Evolutionary conservation across 2,797 vertebrate genomes (phyloP).

Genomic region (Chelon auratus): DNA sequence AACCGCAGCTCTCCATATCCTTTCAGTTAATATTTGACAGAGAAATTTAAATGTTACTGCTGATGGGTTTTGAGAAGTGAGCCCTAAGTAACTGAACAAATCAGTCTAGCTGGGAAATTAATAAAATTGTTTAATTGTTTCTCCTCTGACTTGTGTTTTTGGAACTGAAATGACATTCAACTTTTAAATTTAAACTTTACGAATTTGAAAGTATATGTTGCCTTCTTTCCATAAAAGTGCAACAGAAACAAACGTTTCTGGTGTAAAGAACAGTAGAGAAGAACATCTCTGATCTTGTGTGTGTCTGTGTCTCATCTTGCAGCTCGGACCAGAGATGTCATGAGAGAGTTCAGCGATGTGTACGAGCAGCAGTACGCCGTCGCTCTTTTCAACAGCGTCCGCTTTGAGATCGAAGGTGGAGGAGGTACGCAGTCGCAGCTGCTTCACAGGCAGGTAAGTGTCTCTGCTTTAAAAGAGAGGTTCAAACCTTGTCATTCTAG

Average conservation of each 20-base stretch:
- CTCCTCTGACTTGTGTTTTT: not conserved
- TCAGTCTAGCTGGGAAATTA: not conserved
- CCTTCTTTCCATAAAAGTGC: not conserved
- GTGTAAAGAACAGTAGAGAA: not conserved
- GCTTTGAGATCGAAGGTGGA: constrained; percentile 93
- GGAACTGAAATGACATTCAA: not conserved
- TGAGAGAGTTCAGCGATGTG: constrained; percentile 86
- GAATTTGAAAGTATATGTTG: not conserved
- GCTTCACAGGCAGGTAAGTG: constrained; percentile 92
- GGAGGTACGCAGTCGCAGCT: constrained; percentile 90
- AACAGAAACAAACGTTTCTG: not conserved
- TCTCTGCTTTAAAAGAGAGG: not conserved
- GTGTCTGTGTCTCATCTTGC: constrained; percentile 44
- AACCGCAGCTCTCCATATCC: not conserved
- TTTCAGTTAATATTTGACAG: constrained; percentile 13
- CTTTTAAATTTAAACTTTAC: not conserved
- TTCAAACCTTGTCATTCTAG: not conserved
- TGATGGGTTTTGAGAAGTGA: not conserved
- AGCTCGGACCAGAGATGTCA: constrained; percentile 88
- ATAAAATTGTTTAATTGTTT: not conserved
- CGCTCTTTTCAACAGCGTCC: constrained; percentile 93
- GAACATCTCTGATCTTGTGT: constrained; percentile 15
- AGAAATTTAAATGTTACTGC: constrained; percentile 2
- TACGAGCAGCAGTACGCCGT: constrained; percentile 93
- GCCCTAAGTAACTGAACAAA: too few species aligned